Evolutionary conservation across 1,140 invertebrate species (phyloP), one percentile per base, ranked within the genome.

Genomic region (Elymnias hypermnestra): DNA sequence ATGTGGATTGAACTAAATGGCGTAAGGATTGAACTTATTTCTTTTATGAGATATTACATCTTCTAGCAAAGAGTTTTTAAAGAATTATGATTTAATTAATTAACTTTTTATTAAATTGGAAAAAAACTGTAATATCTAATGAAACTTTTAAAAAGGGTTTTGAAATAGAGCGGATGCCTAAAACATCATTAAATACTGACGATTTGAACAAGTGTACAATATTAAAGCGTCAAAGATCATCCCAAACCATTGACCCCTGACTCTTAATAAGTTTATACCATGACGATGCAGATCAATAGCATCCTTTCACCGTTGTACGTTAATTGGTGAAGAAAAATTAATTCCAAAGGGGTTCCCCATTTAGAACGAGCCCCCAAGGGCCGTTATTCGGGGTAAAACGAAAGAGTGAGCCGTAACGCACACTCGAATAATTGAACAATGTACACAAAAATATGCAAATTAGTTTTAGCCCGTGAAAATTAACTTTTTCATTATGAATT

Each of bases 401-500:
- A 60, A 63, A 62, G 61, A 68, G 59, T 58, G 53, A 69, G 56
- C 50, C 53, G 57, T 65, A 57, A 44, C 53, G 42, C 55, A 59
- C 55, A 70, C 65, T 70, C 62, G 59, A 68, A 81, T 83, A 83
- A 81, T 81, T 76, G 72, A 72, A 70, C 57, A 57, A 54, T 54
- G 65, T 65, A 58, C 52, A 71, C 65, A 73, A 81, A 82, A 82
- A 84, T 84, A 82, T 82, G 77, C 63, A 84, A 82, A 82, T 82
- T 66, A 73, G 58, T 52, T 63, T 64, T 63, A 52, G 62, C 70
- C 53, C 64, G 69, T 69, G 72, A 72, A 81, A 84, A 84, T 84
- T 78, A 81, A 84, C 81, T 84, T 84, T 84, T 84, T 84, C 81
- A 84, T 84, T 59, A 84, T 84, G 79, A 79, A 82, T 83, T 81